phyloP scores from a whole-genome alignment of 2,888 invertebrate genomes.

The Drosophila kuntzei region DNA sequence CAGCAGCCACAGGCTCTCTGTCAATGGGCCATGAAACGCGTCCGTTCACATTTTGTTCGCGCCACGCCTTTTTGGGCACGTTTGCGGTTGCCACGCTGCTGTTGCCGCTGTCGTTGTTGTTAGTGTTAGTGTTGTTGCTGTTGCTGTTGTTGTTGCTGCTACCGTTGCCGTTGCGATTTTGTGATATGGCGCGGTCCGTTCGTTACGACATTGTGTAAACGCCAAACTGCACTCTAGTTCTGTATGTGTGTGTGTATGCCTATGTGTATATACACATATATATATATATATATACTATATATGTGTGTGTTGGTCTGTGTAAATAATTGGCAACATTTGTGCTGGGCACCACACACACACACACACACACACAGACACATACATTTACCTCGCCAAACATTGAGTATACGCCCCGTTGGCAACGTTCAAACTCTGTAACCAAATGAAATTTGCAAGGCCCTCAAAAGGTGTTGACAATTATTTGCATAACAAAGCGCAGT shows the following conservation, averaged over 20 bases:
- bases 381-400: slow-evolving; percentile 8
- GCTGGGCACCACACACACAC: slow-evolving; percentile 57
- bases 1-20: slow-evolving; percentile 27
- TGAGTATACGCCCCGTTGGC: slow-evolving; percentile 58
- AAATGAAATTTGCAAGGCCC: slow-evolving; percentile 79
- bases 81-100: slow-evolving; percentile 66
- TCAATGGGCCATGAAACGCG: slow-evolving; percentile 78
- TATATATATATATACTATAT: too few relatives aligned
- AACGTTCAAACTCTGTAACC: slow-evolving; percentile 61
- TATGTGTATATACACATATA: not conserved
- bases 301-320: slow-evolving; percentile 62
- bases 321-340: slow-evolving; percentile 79
- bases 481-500: slow-evolving; percentile 80
- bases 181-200: slow-evolving; percentile 62
- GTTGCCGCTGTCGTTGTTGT: slow-evolving; percentile 27
- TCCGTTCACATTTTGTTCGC: slow-evolving; percentile 72
- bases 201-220: slow-evolving; percentile 62
- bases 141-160: not conserved
- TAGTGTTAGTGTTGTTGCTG: slow-evolving; percentile 22
- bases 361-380: slow-evolving; percentile 9
- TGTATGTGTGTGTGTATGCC: slow-evolving; percentile 10
- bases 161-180: slow-evolving; percentile 55
- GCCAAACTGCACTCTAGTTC: slow-evolving; percentile 44
- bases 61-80: slow-evolving; percentile 78
- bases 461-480: slow-evolving; percentile 80